These are phyloP conservation scores for Ariopsis seemanni DNA, from an alignment of 2,113 vertebrate species.

Conservation along the genomic window DNA sequence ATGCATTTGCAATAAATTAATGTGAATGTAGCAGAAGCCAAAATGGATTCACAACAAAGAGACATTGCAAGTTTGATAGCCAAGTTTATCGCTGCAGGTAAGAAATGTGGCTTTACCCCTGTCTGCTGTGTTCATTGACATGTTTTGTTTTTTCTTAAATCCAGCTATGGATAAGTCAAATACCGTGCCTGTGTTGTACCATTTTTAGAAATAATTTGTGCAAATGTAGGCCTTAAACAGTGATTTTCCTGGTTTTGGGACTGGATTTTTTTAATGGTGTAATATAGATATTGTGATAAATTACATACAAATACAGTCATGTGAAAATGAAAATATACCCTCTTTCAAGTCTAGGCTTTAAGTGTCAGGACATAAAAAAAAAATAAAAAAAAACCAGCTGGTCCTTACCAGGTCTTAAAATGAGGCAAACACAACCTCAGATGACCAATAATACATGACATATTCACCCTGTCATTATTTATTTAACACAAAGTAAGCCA, in stretches of 20 bases:
- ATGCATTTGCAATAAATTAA: neutral
- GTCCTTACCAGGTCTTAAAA: too few species aligned
- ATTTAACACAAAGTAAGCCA: too few species aligned
- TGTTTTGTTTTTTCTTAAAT: neutral
- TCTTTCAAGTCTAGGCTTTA: too few species aligned
- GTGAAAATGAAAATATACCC: too few species aligned
- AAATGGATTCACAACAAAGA: slow-evolving; percentile 68
- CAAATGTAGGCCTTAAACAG: neutral
- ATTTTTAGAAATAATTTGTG: neutral
- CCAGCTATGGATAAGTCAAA: neutral
- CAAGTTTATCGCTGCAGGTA: slow-evolving; percentile 75
- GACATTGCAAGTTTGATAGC: slow-evolving; percentile 71
- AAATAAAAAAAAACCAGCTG: too few species aligned
- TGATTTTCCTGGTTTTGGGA: neutral
- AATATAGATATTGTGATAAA: neutral
- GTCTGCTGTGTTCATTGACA: neutral
- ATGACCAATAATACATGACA: too few species aligned
- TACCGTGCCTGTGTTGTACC: neutral
- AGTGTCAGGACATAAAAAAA: too few species aligned
- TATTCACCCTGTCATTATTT: too few species aligned
- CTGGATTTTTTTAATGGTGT: neutral
- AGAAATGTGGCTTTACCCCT: slow-evolving; percentile 32
- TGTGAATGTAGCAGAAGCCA: slow-evolving; percentile 2
- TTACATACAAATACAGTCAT: neutral
- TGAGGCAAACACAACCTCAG: too few species aligned